phyloP scores from a whole-genome alignment of 2,113 vertebrate genomes.

The Tinamus guttatus region DNA sequence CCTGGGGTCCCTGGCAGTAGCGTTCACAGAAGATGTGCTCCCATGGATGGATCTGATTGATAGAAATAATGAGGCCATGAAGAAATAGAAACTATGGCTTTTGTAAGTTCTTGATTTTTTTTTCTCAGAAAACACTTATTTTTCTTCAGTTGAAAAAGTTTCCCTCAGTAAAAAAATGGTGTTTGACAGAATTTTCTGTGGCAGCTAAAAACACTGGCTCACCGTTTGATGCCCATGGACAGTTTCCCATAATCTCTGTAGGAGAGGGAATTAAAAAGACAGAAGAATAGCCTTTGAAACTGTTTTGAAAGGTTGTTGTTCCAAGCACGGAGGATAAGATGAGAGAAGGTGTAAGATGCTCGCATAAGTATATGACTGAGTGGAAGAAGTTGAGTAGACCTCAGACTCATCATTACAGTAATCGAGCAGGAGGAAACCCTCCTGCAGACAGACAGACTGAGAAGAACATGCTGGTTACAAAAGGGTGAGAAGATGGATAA shows the following conservation, averaged over 20 bases:
- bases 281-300: not conserved
- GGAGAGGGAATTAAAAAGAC: not conserved
- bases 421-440: not conserved
- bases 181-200: not conserved
- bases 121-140: not conserved
- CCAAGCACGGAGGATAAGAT: accelerated
- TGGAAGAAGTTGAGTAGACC: not conserved
- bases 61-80: not conserved
- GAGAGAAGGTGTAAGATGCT: not conserved
- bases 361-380: not conserved
- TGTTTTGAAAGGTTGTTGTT: not conserved
- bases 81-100: not conserved
- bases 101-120: not conserved
- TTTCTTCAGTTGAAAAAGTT: not conserved
- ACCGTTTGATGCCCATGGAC: not conserved
- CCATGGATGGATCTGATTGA: not conserved
- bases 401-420: not conserved
- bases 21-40: not conserved
- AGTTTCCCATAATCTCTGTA: not conserved
- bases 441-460: not conserved
- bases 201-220: not conserved
- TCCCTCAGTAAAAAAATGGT: not conserved
- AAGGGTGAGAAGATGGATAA: not conserved
- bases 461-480: not conserved
- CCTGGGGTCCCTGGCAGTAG: not conserved